phyloP scores from a whole-genome alignment of 2,113 vertebrate genomes.

The Ramphastos sulfuratus region DNA sequence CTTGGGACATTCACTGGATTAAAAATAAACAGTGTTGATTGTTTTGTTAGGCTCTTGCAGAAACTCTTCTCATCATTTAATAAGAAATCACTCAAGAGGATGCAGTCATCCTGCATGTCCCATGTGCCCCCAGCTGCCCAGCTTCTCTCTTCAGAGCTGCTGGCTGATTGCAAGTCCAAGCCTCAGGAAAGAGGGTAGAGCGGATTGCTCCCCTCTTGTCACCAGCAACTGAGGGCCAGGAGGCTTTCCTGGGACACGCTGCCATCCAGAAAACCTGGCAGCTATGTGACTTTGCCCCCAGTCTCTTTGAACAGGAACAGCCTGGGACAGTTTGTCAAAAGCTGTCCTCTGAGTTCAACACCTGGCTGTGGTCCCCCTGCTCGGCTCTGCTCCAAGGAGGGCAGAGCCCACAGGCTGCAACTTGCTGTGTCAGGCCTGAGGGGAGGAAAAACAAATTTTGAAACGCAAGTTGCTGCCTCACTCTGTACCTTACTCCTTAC shows the following conservation, averaged over 20 bases:
- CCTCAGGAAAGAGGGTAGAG: background rate
- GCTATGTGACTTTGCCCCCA: fast-evolving
- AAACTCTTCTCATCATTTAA: background rate
- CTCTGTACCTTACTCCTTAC: fast-evolving
- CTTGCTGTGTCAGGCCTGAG: fast-evolving
- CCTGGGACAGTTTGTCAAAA: no score
- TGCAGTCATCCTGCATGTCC: fast-evolving
- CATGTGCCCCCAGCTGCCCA: background rate
- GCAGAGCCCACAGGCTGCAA: background rate
- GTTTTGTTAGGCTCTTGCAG: background rate
- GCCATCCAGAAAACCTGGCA: no score
- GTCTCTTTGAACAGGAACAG: no score
- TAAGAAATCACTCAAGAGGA: no score
- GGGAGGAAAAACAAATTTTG: background rate
- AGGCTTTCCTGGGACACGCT: background rate
- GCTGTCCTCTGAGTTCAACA: fast-evolving
- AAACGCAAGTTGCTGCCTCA: fast-evolving
- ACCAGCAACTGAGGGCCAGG: fast-evolving
- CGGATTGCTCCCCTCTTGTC: background rate
- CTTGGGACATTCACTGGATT: background rate
- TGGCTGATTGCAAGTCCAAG: background rate
- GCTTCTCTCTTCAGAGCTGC: background rate
- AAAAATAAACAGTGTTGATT: background rate
- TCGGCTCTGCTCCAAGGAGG: background rate
- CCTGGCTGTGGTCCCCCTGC: fast-evolving